A percentile compares a stretch with the other conserved stretches of the same genome.
phyloP scores from a whole-genome alignment of 2,888 invertebrate species.

The Orthosia cruda region DNA sequence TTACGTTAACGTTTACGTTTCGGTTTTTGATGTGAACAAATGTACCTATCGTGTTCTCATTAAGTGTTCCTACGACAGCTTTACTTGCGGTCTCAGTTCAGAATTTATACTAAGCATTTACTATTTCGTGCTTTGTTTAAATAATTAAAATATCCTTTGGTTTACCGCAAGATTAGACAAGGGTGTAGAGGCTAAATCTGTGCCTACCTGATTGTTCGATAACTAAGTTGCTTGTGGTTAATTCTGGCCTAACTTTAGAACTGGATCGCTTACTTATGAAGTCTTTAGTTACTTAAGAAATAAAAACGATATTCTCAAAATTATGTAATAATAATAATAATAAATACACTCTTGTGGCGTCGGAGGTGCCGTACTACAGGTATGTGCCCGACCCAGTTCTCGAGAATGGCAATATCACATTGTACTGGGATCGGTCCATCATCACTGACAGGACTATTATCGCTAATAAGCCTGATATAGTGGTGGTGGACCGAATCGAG shows the following conservation, averaged over 20 bases:
- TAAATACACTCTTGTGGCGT: no score
- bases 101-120: slow-evolving; percentile 5
- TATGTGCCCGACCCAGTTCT: no score
- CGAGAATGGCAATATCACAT: no score
- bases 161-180: neutral
- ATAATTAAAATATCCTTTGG: slow-evolving; percentile 33
- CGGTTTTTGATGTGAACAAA: slow-evolving; percentile 35
- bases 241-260: slow-evolving; percentile 4
- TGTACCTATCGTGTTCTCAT: slow-evolving; percentile 30
- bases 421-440: no score
- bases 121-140: slow-evolving; percentile 8
- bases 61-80: slow-evolving; percentile 21
- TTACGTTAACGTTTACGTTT: slow-evolving; percentile 42
- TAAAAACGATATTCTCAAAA: no score
- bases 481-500: no score
- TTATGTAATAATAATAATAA: no score
- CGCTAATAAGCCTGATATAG: no score
- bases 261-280: no score
- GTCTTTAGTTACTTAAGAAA: no score
- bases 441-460: no score
- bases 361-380: no score
- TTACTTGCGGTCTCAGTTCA: slow-evolving; percentile 19
- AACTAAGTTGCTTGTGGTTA: slow-evolving; percentile 12
- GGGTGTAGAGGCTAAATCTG: slow-evolving; percentile 4
- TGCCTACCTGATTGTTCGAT: slow-evolving; percentile 26